Percentiles rank a stretch among this genome's conserved stretches.
phyloP scores from a whole-genome alignment of 1,140 invertebrate genomes.

The Drosophila lacertosa region DNA sequence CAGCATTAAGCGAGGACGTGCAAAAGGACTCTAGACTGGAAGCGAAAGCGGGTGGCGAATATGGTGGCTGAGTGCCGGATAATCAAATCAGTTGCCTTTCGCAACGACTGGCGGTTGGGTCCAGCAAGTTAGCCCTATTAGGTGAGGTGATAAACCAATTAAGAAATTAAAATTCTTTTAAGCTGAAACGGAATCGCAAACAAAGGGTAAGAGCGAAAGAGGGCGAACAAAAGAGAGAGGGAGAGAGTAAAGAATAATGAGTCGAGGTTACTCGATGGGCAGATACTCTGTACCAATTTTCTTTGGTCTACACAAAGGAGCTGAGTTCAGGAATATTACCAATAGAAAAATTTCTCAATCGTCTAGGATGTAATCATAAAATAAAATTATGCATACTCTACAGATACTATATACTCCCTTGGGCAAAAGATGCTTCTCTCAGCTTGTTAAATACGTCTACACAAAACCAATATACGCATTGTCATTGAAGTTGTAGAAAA shows the following conservation, averaged over 20 bases:
- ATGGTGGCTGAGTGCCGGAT: too few species aligned
- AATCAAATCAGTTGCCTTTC: constrained; percentile 9
- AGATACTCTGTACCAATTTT: too few species aligned
- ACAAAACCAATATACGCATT: too few species aligned
- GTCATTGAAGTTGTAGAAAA: too few species aligned
- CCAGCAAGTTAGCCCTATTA: not conserved
- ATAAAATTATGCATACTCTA: too few species aligned
- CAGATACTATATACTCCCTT: too few species aligned
- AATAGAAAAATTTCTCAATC: too few species aligned
- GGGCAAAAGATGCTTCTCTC: too few species aligned
- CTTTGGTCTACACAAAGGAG: too few species aligned
- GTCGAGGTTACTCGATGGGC: not conserved
- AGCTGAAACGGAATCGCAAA: not conserved
- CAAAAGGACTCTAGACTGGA: not conserved
- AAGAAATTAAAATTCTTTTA: constrained; percentile 10
- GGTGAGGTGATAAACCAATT: constrained; percentile 28
- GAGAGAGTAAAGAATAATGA: not conserved
- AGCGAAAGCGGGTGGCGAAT: not conserved
- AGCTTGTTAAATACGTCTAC: too few species aligned
- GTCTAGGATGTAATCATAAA: too few species aligned
- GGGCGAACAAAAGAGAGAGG: not conserved
- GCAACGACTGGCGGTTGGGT: constrained; percentile 1
- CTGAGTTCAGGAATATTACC: too few species aligned
- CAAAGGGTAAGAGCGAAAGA: not conserved
- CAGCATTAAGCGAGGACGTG: not conserved